Evolutionary conservation across 2,113 vertebrate species (phyloP), one percentile per base, ranked within the genome.

Genomic region (Thalassarche chlororhynchos): DNA sequence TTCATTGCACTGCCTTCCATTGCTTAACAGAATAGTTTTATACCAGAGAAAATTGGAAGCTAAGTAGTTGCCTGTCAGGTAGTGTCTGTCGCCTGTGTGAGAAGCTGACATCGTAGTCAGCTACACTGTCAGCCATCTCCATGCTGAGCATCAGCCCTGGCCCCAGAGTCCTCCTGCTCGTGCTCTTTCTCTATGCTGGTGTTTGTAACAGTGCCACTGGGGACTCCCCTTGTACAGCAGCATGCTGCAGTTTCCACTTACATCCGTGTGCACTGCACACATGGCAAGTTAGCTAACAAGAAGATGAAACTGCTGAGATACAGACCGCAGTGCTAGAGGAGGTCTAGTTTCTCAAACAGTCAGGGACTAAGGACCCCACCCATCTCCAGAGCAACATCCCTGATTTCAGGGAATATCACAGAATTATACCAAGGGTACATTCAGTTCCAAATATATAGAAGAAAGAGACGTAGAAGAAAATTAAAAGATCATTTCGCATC

Each of bases 61-160:
- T 97, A 97, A 97, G 92, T 95, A 93, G 95, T 94, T 94, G 96
- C 92, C 96, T 97, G 96, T 97, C 95, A 97, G 91, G 92, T 58
- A 81, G 86, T 74, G 93, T 76, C 96, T 96, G 96, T 95, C 54
- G 46, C 77, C 81, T 15, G 54, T 0, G 78, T 91, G 94, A 97
- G 93, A 86, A 87, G 94, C 93, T 97, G 96, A 95, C 94, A 95
- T 92, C 17, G 69, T 90, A 87, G 78, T 94, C 94, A 95, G 93
- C 84, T 89, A 8, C 40, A 8, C 77, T 91, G 77, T 83, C 94
- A 89, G 81, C 68, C 68, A 8, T 25, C 47, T 77, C 89, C 5
- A 1, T 20, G 87, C 95, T 15, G 49, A 92, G 82, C 86, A 90
- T 14, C 85, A 38, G 49, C 32, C 38, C 54, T 25, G 64, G 86